Conservation (phyloP, 2,888 invertebrate species). For the Sacculina carcini region DNA sequence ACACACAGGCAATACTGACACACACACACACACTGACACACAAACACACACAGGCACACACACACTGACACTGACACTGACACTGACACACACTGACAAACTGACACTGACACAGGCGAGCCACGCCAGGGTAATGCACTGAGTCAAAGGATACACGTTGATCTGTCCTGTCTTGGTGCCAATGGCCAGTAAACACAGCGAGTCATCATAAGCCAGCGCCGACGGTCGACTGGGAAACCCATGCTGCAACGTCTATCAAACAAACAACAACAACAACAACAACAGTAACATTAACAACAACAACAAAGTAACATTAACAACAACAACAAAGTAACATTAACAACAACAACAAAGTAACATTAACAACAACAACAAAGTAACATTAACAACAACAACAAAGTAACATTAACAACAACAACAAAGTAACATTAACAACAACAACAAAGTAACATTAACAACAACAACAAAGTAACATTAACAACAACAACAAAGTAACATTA, state of each 20-base stretch:
- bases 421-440: too few relatives aligned
- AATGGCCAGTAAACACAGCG: slow-evolving; percentile 60
- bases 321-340: slow-evolving; percentile 5
- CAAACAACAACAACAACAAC: too few relatives aligned
- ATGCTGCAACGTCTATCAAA: slow-evolving; percentile 33
- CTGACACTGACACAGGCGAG: not conserved
- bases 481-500: too few relatives aligned
- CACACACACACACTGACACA: not conserved
- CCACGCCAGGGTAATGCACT: not conserved
- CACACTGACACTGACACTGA: not conserved
- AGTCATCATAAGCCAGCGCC: slow-evolving; percentile 73
- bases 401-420: too few relatives aligned
- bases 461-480: too few relatives aligned
- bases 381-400: too few relatives aligned
- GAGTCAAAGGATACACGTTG: slow-evolving; percentile 37
- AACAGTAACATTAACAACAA: too few relatives aligned
- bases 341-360: too few relatives aligned
- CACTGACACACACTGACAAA: not conserved
- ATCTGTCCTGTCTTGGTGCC: slow-evolving; percentile 80
- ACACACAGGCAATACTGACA: not conserved
- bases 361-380: too few relatives aligned
- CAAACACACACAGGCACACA: not conserved
- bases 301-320: not conserved
- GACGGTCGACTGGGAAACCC: slow-evolving; percentile 93
- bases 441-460: too few relatives aligned